These are phyloP conservation scores for Nesoenas mayeri DNA, from an alignment of 2,113 vertebrate genomes.

Conservation along the genomic window DNA sequence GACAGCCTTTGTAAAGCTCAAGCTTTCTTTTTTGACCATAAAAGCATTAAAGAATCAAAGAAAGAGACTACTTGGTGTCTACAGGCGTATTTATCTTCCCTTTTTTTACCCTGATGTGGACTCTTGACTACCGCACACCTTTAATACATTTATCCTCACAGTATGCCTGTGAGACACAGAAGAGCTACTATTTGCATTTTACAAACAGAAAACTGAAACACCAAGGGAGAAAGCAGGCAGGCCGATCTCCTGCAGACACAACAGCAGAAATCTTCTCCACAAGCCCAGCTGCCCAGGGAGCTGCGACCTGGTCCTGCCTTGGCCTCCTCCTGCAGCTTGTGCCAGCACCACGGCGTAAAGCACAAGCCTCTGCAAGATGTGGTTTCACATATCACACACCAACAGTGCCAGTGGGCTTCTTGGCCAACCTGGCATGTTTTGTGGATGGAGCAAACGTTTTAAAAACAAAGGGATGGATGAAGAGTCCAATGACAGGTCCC, in stretches of 20 bases:
- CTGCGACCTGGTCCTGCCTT: accelerated
- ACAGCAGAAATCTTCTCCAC: not conserved
- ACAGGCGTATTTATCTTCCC: constrained; percentile 8
- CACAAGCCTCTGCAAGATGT: accelerated
- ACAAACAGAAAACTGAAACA: not conserved
- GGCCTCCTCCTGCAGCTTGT: not conserved
- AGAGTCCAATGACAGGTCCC: not conserved
- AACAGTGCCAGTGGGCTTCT: not conserved
- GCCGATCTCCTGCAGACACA: accelerated
- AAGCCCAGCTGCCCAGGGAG: not conserved
- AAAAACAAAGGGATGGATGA: not conserved
- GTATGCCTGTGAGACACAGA: not conserved
- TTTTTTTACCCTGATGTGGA: not conserved
- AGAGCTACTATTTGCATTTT: constrained; percentile 15
- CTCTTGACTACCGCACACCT: constrained; percentile 1
- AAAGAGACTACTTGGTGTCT: constrained; percentile 12
- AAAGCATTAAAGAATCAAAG: constrained; percentile 48
- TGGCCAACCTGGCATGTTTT: not conserved
- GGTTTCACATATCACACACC: accelerated
- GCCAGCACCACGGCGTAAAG: not conserved
- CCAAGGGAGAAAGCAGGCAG: not conserved
- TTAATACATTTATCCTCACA: constrained; percentile 23
- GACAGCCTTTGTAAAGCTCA: constrained; percentile 17
- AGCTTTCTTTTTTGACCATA: constrained; percentile 17
- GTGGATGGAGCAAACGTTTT: not conserved